phyloP scores from a whole-genome alignment of 2,113 vertebrate species.

The Loxodonta africana region DNA sequence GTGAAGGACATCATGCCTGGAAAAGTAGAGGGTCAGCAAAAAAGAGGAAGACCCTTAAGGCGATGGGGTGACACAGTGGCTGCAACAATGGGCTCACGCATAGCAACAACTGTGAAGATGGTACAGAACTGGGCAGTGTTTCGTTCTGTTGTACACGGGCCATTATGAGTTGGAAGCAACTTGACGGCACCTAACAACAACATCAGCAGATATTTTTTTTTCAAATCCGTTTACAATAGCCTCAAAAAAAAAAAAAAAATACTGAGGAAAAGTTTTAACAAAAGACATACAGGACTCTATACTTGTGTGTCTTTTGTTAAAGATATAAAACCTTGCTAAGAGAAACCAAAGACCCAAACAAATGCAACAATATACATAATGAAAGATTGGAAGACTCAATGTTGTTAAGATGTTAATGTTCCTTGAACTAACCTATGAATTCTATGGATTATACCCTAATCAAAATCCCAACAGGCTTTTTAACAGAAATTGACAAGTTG shows the following conservation, averaged over 20 bases:
- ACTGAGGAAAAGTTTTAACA: background rate
- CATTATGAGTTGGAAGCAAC: too few species aligned
- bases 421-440: background rate
- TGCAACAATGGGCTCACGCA: too few species aligned
- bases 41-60: too few species aligned
- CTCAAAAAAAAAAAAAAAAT: conserved; percentile 37
- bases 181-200: too few species aligned
- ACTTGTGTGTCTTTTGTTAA: background rate
- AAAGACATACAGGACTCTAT: background rate
- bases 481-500: background rate
- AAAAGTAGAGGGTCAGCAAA: too few species aligned
- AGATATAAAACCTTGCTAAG: background rate
- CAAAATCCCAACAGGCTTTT: conserved; percentile 34
- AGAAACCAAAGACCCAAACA: conserved; percentile 43
- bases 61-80: too few species aligned
- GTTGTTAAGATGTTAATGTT: conserved; percentile 6
- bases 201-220: conserved; percentile 21
- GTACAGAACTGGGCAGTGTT: too few species aligned
- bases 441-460: background rate
- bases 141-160: too few species aligned
- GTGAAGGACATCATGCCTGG: too few species aligned
- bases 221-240: conserved; percentile 22
- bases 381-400: background rate
- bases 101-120: too few species aligned
- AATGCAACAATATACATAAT: background rate